Evolutionary conservation across 2,113 vertebrate species (phyloP), one percentile per base, ranked within the genome.

Genomic region (Lampris megalopsis): DNA sequence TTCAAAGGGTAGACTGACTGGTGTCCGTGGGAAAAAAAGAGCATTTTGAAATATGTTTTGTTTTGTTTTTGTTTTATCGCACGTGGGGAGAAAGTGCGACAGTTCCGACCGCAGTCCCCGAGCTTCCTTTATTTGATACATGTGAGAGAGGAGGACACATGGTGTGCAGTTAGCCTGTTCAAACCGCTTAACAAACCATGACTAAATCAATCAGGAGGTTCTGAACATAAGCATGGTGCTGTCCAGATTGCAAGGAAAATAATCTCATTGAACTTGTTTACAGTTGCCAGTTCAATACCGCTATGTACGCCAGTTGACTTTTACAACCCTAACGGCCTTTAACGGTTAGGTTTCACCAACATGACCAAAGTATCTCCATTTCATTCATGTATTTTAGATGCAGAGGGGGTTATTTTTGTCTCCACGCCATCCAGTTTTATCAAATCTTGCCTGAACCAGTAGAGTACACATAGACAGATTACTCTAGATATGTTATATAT

Each of bases 241-340:
- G 82, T 85, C 69, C 81, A 77, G 66, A 83, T 83, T 77, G 76
- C 82, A 81, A 79, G 83, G 70, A 85, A 80, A 68, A 87, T 87
- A 60, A 72, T 83, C 10, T 83, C 10, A 85, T 88, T 77, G 70
- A 78, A 76, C 89, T 87, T 87, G 80, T 73, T 74, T 9, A 13
- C 75, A 88, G 87, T 85, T 86, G 71, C 66, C 63, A 80, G 77
- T 88, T 84, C 84, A 86, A 89, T 80, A 85, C 77, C 70, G 68
- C 24, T 24, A 81, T 90, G 77, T 85, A 82, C 81, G 80, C 54
- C 83, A 84, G 81, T 65, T 85, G 75, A 82, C 71, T 67, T 66
- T 24, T 81, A 64, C 75, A 84, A 80, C 76, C 62, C 54, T 82
- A 68, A 85, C 76, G 75, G 71, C 59, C 64, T 77, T 76, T 80